Evolutionary conservation across 1,140 invertebrate species (phyloP).

Genomic region (Aphis gossypii): DNA sequence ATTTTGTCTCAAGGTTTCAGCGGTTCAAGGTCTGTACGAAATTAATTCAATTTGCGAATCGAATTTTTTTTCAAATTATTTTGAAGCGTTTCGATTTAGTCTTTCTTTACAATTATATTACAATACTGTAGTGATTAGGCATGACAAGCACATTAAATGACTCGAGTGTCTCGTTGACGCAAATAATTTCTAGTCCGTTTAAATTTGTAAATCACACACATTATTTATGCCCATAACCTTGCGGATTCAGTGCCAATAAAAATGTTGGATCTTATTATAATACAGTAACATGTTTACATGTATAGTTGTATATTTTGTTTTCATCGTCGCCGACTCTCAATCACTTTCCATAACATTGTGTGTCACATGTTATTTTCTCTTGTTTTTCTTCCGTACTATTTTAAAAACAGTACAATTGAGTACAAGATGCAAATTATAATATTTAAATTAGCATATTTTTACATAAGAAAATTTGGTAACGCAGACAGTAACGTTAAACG

Average conservation of each 20-base stretch:
- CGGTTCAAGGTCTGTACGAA: constrained; percentile 13
- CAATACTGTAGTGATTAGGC: neutral
- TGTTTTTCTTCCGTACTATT: constrained; percentile 7
- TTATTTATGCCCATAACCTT: constrained; percentile 21
- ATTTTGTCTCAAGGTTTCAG: neutral
- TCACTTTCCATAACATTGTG: neutral
- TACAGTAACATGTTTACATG: neutral
- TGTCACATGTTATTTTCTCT: constrained; percentile 1
- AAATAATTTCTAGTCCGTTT: neutral
- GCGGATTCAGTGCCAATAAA: constrained; percentile 2
- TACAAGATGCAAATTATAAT: neutral
- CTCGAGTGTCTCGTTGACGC: neutral
- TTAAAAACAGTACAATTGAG: neutral
- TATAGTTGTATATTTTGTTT: constrained; percentile 14
- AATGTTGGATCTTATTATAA: neutral
- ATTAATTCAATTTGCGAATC: constrained; percentile 20
- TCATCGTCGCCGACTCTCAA: neutral
- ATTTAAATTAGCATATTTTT: neutral
- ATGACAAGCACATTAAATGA: neutral
- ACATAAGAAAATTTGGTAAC: neutral
- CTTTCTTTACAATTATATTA: neutral
- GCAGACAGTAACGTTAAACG: neutral
- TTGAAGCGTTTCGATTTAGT: neutral
- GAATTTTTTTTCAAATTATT: neutral
- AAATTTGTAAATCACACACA: constrained; percentile 13